Base-by-base conservation (phyloP, 35 echinoderm and acorn worm species). In the Eucidaris tribuloides region DNA sequence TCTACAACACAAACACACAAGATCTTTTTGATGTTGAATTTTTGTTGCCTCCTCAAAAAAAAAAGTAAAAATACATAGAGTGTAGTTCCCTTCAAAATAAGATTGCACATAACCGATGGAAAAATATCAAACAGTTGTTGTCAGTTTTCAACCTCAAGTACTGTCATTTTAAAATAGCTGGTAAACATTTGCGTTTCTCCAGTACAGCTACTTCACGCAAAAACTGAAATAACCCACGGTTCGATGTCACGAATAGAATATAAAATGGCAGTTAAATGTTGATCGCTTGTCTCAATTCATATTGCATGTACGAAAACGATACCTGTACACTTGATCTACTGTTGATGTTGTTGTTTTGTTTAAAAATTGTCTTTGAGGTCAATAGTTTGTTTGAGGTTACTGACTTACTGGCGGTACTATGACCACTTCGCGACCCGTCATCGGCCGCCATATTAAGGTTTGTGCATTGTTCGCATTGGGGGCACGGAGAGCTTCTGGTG, bases 391-490 rank as follows among this genome's bases (percentile, higher is more conserved):
- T 18, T 58, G 14, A 27, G 27, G 40, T 42, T 94, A 89, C 19
- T 89, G 87, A 65, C 87, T 90, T 19, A 97, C 94, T 20, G 96
- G 96, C 28, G 96, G 91, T 52, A 99, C 96, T 27, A 99, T 92
- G 0, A 93, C 82, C 2, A 93, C 96, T 35, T 92, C 90, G 3
- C 87, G 56, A 29, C 91, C 96, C 1, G 78, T 93, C 15, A 65
- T 89, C 17, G 96, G 96, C 32, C 90, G 63, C 96, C 96, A 99
- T 83, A 99, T 92, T 48, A 99, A 84, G 13, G 83, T 99, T 55
- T 99, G 96, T 33, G 96, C 96, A 39, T 99, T 92, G 71, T 99
- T 99, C 39, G 96, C 96, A 64, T 99, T 99, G 43, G 96, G 96
- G 46, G 96, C 90, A 31, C 88, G 87, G 25, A 99, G 71, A 4